Conservation (phyloP, 2,113 vertebrate genomes). For the Saguinus midas region DNA sequence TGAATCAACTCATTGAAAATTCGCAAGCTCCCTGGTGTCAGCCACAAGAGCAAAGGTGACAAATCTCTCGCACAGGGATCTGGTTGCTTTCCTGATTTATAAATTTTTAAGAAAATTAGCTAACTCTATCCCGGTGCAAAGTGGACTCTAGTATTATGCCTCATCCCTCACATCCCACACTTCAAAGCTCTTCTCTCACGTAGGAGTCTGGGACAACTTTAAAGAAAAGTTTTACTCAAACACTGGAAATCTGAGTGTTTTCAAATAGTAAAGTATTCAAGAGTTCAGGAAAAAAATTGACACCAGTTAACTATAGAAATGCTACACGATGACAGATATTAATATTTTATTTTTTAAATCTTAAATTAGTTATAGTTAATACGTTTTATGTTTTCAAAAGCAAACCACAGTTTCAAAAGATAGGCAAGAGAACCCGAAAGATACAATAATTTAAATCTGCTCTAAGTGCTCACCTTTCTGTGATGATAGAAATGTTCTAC, state of each 20-base stretch:
- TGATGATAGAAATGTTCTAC: neutral
- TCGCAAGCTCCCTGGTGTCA: neutral
- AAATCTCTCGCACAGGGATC: neutral
- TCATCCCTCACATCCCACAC: neutral
- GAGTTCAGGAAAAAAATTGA: neutral
- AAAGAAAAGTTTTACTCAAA: neutral
- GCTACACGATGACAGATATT: conserved; percentile 19
- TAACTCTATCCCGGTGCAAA: neutral
- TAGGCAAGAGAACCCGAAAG: neutral
- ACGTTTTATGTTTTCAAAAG: neutral
- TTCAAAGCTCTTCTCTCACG: neutral
- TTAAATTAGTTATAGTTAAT: conserved; percentile 38
- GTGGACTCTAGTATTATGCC: neutral
- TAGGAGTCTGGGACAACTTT: neutral
- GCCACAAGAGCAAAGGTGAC: neutral
- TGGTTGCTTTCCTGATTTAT: neutral
- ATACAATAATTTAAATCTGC: neutral
- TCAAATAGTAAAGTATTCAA: conserved; percentile 41
- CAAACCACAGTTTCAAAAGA: conserved; percentile 26
- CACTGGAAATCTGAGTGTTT: neutral
- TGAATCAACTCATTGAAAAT: neutral
- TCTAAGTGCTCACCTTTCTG: neutral
- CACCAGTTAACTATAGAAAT: conserved; percentile 35
- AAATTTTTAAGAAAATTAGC: neutral
- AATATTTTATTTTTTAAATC: neutral